Base-by-base conservation (phyloP, 2,113 vertebrate species). In the Bambusicola thoracicus region DNA sequence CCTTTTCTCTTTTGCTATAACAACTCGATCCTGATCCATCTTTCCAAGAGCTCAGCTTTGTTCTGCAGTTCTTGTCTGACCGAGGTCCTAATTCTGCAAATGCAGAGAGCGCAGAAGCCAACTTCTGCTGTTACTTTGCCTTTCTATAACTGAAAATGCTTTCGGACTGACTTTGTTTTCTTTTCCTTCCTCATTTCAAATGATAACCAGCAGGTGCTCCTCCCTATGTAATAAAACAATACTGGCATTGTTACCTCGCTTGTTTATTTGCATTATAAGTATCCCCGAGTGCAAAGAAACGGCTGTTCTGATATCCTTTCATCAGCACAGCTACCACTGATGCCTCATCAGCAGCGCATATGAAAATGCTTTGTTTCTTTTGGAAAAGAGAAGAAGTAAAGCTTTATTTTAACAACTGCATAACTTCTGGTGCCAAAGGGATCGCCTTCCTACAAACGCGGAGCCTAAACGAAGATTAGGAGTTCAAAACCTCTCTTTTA, bases 321-420 rank as follows among this genome's bases (percentile, higher is more conserved):
- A 53, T 25, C 48, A 34, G 49, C 59, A 46, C 19, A 65, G 49
- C 11, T 32, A 6, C 6, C 41, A 11, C 6, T 24, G 32, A 22
- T 22, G 3, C 2, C 53, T 36, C 32, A 32, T 24, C 48, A 53
- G 22, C 16, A 25, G 48, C 81, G 53, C 5, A 30, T 16, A 59
- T 9, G 5, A 76, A 74, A 30, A 53, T 24, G 5, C 7, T 9
- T 41, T 20, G 4, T 16, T 65, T 63, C 20, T 32, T 88, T 72
- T 36, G 29, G 38, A 85, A 81, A 18, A 75, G 15, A 55, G 43
- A 63, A 41, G 21, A 46, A 13, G 87, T 69, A 83, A 2, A 10
- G 11, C 30, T 87, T 77, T 2, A 70, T 75, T 93, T 95, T 86
- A 92, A 89, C 94, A 79, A 40, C 30, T 68, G 19, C 43, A 18